Evolutionary conservation across 2,888 invertebrate species (phyloP).

Genomic region (Plemyria rubiginata): DNA sequence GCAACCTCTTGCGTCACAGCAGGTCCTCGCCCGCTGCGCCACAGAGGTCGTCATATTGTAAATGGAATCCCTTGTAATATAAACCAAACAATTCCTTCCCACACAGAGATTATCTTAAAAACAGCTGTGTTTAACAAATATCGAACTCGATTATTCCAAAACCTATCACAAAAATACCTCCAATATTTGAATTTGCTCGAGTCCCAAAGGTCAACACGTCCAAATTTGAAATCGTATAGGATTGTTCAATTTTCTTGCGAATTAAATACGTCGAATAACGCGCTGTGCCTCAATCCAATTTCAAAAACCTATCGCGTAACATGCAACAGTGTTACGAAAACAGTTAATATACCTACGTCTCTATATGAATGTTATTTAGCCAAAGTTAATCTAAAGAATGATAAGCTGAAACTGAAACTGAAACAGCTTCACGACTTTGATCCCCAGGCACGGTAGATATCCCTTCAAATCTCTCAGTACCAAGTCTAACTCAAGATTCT

Average conservation of each 20-base stretch:
- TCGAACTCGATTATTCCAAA: constrained; percentile 1
- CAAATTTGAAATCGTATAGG: constrained; percentile 25
- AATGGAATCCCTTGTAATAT: no score
- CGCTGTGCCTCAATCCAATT: constrained; percentile 39
- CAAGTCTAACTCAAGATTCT: no score
- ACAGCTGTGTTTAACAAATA: constrained; percentile 11
- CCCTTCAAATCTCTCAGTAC: no score
- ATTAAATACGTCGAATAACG: constrained; percentile 27
- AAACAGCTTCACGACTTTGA: no score
- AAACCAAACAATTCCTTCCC: neutral
- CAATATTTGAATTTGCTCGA: constrained; percentile 14
- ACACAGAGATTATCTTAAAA: neutral
- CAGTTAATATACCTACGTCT: constrained; percentile 19
- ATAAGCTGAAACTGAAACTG: no score
- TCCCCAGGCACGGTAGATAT: no score
- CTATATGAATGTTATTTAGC: no score
- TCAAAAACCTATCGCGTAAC: constrained; percentile 39
- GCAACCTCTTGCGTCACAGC: no score
- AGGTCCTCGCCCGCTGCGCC: no score
- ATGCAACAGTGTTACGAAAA: constrained; percentile 1
- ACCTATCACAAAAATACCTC: constrained; percentile 11
- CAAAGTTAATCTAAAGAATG: no score
- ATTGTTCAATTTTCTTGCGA: constrained; percentile 29
- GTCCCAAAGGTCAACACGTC: constrained; percentile 22
- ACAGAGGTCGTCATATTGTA: no score